Evolutionary conservation across 2,888 invertebrate species (phyloP).

Genomic region (Germaria angustata): DNA sequence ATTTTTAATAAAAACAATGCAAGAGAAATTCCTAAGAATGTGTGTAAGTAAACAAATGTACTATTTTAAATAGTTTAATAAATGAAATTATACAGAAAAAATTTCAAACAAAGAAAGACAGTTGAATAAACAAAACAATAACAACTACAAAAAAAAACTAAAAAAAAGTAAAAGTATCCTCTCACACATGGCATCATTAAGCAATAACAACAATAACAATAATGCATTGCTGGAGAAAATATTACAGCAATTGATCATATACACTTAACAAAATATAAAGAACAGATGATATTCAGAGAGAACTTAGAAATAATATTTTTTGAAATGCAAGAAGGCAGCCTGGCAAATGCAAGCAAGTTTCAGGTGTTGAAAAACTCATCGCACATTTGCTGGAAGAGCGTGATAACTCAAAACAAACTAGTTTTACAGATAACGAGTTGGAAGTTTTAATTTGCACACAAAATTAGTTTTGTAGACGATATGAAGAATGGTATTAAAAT

Average conservation of each 20-base stretch:
- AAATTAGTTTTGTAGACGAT: no score
- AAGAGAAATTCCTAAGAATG: constrained; percentile 18
- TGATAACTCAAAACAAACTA: no score
- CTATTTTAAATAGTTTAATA: neutral
- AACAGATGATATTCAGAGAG: neutral
- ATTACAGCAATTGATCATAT: constrained; percentile 5
- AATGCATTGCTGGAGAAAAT: neutral
- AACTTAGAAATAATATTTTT: no score
- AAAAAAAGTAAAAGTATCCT: constrained; percentile 41
- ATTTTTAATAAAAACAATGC: no score
- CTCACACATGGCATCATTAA: constrained; percentile 31
- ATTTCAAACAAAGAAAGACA: neutral
- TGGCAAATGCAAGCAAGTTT: no score
- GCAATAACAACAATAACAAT: neutral
- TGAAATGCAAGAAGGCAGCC: no score
- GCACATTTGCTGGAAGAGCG: no score
- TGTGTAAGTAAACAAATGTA: neutral
- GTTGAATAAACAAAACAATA: neutral
- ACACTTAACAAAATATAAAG: neutral
- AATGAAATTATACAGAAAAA: neutral
- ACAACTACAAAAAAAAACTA: neutral
- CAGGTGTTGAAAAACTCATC: no score
- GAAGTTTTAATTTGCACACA: no score
- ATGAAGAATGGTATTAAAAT: no score
- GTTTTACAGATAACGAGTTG: no score